These are phyloP conservation scores for Hippopotamyrus pictus DNA, from an alignment of 2,797 vertebrate genomes.

Conservation along the genomic window DNA sequence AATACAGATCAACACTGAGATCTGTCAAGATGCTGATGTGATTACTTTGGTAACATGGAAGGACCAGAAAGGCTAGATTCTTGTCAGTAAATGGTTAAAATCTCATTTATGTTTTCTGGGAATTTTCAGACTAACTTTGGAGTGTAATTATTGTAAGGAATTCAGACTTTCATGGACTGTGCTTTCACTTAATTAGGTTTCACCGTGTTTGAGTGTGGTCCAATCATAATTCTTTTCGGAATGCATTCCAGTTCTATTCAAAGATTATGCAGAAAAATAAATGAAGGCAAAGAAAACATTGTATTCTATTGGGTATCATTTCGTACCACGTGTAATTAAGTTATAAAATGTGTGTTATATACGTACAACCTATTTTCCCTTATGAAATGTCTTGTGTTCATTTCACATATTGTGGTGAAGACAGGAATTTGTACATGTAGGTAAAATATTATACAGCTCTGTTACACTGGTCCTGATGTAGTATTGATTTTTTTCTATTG, in stretches of 20 bases:
- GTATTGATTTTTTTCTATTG: background rate
- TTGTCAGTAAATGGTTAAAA: background rate
- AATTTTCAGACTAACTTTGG: background rate
- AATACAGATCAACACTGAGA: background rate
- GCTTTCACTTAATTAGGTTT: slow-evolving; percentile 6
- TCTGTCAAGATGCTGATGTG: background rate
- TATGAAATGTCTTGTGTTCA: background rate
- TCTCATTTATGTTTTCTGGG: background rate
- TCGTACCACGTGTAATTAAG: background rate
- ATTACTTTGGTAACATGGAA: background rate
- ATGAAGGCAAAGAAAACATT: background rate
- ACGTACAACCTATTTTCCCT: background rate
- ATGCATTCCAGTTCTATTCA: background rate
- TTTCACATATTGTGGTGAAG: background rate
- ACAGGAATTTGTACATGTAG: background rate
- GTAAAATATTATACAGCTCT: background rate
- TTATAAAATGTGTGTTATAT: background rate
- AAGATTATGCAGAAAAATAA: background rate
- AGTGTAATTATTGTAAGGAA: background rate
- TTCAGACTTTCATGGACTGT: background rate
- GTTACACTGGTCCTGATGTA: background rate
- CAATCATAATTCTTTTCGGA: background rate
- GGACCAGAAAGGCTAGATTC: background rate
- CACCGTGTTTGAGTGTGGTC: background rate
- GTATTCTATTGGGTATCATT: background rate